Evolutionary conservation across 2,888 invertebrate species (phyloP).

Genomic region (Acleris holmiana): DNA sequence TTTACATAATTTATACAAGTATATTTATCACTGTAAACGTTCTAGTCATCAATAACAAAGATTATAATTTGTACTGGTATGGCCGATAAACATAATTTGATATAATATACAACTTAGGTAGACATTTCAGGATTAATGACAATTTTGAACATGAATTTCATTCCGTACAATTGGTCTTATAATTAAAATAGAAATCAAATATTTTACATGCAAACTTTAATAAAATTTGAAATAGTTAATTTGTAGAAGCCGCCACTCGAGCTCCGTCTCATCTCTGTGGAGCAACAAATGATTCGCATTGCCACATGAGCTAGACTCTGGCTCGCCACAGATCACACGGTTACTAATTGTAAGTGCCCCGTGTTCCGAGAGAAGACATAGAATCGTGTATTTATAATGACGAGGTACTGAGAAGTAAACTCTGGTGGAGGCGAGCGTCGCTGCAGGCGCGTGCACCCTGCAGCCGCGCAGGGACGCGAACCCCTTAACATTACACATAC

Average conservation of each 20-base stretch:
- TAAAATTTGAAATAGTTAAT: conserved; percentile 67
- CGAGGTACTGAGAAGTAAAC: conserved; percentile 54
- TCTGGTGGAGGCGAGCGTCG: conserved; percentile 48
- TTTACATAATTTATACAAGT: conserved; percentile 76
- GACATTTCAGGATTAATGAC: conserved; percentile 65
- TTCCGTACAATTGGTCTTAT: conserved; percentile 54
- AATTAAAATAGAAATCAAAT: conserved; percentile 58
- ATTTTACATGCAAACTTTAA: conserved; percentile 66
- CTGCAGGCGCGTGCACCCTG: conserved; percentile 38
- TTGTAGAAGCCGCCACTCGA: conserved; percentile 44
- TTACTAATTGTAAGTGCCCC: conserved; percentile 50
- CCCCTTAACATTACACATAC: conserved; percentile 44
- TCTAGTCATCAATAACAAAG: conserved; percentile 75
- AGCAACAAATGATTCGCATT: background rate
- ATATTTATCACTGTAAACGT: conserved; percentile 74
- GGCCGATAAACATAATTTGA: conserved; percentile 69
- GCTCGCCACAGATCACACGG: conserved; percentile 48
- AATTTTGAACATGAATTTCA: conserved; percentile 57
- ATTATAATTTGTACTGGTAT: conserved; percentile 78
- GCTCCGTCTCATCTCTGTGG: conserved; percentile 38
- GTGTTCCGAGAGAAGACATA: conserved; percentile 50
- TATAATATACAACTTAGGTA: conserved; percentile 68
- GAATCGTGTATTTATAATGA: conserved; percentile 47
- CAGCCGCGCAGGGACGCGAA: conserved; percentile 33
- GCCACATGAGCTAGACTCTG: conserved; percentile 1